A percentile compares a stretch with the other conserved stretches of the same genome.
phyloP scores from a whole-genome alignment of 2,888 invertebrate genomes.

The Falcaria lacertinaria region DNA sequence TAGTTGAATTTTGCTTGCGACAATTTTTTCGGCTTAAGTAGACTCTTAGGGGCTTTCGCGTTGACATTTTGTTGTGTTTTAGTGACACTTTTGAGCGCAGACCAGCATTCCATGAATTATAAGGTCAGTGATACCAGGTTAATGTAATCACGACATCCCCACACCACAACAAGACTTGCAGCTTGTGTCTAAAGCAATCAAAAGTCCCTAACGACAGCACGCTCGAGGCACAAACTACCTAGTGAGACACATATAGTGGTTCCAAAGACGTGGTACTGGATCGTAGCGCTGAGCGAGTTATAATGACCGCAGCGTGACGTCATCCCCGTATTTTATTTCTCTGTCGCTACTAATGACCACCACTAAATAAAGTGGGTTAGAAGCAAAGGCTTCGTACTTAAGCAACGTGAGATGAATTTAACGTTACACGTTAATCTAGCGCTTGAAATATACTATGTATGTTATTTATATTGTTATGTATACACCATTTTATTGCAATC shows the following conservation, averaged over 20 bases:
- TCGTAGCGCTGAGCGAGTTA: background rate
- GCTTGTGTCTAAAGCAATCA: background rate
- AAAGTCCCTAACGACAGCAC: background rate
- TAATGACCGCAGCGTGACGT: background rate
- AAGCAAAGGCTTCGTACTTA: conserved; percentile 2
- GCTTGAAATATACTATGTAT: no score
- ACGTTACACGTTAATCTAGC: background rate
- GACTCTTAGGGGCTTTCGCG: no score
- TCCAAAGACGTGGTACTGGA: background rate
- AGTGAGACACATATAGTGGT: background rate
- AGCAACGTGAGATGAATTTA: background rate
- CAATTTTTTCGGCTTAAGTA: no score
- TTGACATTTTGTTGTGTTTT: no score
- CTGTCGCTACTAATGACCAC: background rate
- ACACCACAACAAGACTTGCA: background rate
- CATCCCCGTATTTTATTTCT: background rate
- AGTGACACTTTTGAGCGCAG: no score
- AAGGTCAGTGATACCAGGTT: no score
- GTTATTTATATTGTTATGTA: no score
- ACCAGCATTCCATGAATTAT: no score
- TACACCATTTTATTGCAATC: no score
- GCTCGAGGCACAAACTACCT: background rate
- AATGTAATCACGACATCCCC: background rate
- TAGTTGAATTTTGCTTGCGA: no score
- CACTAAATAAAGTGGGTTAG: conserved; percentile 3